A percentile compares a stretch with the other conserved stretches of the same genome.
These are phyloP conservation scores for Cervus canadensis DNA, from an alignment of 2,113 vertebrate genomes.

Conservation along the genomic window DNA sequence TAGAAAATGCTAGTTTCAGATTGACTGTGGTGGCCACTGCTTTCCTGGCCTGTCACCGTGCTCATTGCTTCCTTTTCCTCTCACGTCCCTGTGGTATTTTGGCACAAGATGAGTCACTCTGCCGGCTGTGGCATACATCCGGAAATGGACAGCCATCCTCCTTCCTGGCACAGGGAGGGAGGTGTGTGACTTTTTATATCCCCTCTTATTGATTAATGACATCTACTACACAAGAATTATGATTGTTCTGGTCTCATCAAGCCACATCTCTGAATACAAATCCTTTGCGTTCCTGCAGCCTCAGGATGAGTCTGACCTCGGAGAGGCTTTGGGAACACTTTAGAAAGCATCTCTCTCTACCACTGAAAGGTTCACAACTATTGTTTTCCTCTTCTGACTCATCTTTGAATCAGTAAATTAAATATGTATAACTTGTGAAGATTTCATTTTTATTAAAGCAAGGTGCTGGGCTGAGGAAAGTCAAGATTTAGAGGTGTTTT, in stretches of 20 bases:
- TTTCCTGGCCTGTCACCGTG: neutral
- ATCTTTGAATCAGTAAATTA: conserved; percentile 79
- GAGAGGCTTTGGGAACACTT: conserved; percentile 58
- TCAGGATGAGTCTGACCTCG: conserved; percentile 61
- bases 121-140: conserved; percentile 60
- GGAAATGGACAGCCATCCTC: conserved; percentile 70
- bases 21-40: neutral
- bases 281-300: conserved; percentile 42
- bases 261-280: conserved; percentile 69
- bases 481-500: conserved; percentile 44
- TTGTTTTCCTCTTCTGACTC: conserved; percentile 76
- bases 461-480: conserved; percentile 67
- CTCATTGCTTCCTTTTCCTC: conserved; percentile 41
- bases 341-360: conserved; percentile 55
- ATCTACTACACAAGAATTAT: conserved; percentile 65
- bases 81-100: conserved; percentile 60
- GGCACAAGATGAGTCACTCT: conserved; percentile 63
- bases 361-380: conserved; percentile 64
- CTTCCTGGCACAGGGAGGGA: conserved; percentile 64
- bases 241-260: conserved; percentile 50
- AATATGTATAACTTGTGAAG: conserved; percentile 78
- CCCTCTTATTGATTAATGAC: conserved; percentile 71
- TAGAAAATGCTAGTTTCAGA: neutral
- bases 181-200: conserved; percentile 64
- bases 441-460: conserved; percentile 75